Evolutionary conservation across 1,140 invertebrate genomes (phyloP).

Genomic region (Bursaphelenchus mucronatus): DNA sequence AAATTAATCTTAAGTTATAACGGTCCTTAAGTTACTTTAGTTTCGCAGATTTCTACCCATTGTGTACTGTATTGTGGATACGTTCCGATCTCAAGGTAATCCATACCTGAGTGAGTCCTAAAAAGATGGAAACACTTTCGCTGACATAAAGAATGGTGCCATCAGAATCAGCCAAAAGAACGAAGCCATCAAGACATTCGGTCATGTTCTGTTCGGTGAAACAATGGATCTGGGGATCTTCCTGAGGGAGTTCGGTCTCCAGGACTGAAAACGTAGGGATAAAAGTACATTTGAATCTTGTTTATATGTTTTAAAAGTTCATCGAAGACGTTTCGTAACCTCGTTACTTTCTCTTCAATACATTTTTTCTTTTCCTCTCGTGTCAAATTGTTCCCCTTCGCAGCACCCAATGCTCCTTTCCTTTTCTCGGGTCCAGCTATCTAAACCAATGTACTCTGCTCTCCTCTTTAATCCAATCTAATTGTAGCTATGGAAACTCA

Average conservation of each 20-base stretch:
- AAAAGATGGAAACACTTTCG: slow-evolving; percentile 62
- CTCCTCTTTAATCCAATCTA: too few species aligned
- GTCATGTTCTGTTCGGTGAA: slow-evolving; percentile 43
- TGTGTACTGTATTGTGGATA: too few species aligned
- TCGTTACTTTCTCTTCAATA: slow-evolving; percentile 4
- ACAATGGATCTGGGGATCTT: slow-evolving; percentile 27
- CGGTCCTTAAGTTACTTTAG: too few species aligned
- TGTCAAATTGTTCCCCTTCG: background rate
- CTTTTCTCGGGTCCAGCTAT: too few species aligned
- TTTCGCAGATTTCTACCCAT: too few species aligned
- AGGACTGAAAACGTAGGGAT: slow-evolving; percentile 40
- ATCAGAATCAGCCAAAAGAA: slow-evolving; percentile 49
- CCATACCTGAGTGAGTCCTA: slow-evolving; percentile 63
- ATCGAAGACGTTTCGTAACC: background rate
- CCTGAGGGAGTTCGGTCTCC: slow-evolving; percentile 26
- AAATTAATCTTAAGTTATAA: too few species aligned
- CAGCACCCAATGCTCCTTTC: background rate
- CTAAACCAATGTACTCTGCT: too few species aligned
- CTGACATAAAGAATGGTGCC: slow-evolving; percentile 62
- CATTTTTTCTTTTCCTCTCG: slow-evolving; percentile 8
- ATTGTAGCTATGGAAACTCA: too few species aligned
- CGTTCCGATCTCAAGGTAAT: too few species aligned
- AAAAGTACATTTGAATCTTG: background rate
- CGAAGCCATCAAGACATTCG: slow-evolving; percentile 55
- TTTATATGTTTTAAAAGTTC: background rate